phyloP scores from a whole-genome alignment of 2,797 vertebrate species.

The Gallinago stenura region DNA sequence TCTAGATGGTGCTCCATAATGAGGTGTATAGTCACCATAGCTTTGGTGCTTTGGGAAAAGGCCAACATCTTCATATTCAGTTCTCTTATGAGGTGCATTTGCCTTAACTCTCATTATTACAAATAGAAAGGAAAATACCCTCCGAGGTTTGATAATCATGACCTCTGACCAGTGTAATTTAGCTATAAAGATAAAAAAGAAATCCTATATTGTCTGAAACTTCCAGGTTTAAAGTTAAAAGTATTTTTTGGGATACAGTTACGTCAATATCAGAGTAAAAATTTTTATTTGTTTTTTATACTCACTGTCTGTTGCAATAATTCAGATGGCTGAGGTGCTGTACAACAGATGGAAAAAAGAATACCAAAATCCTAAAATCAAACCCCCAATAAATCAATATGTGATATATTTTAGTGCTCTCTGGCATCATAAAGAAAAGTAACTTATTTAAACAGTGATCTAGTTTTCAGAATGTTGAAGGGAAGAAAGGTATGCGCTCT shows the following conservation, averaged over 20 bases:
- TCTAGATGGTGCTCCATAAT: neutral
- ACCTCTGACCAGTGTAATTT: neutral
- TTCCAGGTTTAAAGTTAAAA: neutral
- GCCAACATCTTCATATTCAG: neutral
- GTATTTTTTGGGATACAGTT: fast-evolving
- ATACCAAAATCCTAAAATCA: neutral
- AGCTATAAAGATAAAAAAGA: neutral
- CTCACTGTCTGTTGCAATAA: neutral
- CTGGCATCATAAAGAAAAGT: neutral
- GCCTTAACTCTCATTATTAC: neutral
- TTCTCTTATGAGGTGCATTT: fast-evolving
- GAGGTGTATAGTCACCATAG: neutral
- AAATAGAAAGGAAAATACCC: neutral
- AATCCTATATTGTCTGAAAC: neutral
- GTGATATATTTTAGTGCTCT: neutral
- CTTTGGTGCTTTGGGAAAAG: neutral
- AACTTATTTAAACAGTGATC: neutral
- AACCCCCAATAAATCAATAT: neutral
- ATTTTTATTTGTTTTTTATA: neutral
- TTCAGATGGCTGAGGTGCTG: neutral
- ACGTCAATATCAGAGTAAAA: neutral
- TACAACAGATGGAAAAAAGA: neutral
- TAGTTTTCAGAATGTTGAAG: neutral
- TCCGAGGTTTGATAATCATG: neutral
- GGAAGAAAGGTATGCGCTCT: neutral